A percentile compares a stretch with the other conserved stretches of the same genome.
These are phyloP conservation scores for Tinea pellionella DNA, from an alignment of 2,888 invertebrate species.

Conservation along the genomic window DNA sequence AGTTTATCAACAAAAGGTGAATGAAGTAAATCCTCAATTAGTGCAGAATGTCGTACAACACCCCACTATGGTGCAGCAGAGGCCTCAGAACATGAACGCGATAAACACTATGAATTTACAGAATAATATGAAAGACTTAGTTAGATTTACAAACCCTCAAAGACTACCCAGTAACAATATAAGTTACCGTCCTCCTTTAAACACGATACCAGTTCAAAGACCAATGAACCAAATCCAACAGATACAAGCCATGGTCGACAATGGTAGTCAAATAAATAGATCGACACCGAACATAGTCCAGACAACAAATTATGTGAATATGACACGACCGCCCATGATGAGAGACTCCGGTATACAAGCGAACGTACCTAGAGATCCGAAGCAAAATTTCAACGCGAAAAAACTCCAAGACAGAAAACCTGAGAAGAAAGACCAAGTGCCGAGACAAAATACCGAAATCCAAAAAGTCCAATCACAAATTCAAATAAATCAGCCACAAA, in stretches of 20 bases:
- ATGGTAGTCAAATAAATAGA: background rate
- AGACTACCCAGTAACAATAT: background rate
- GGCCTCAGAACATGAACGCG: background rate
- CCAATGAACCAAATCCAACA: conserved; percentile 2
- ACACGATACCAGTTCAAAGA: background rate
- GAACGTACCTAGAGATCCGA: conserved; percentile 1
- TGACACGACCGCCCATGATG: background rate
- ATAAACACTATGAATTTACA: background rate
- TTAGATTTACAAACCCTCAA: background rate
- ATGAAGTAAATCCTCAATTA: background rate
- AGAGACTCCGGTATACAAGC: conserved; percentile 3
- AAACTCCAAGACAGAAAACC: background rate
- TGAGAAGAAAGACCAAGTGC: background rate
- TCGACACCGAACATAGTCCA: background rate
- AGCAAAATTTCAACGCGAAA: background rate
- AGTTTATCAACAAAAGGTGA: background rate
- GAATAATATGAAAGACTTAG: background rate
- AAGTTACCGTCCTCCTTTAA: background rate
- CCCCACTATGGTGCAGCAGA: background rate
- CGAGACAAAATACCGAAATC: background rate
- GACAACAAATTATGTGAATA: background rate
- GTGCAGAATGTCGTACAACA: background rate
- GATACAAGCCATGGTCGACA: background rate
- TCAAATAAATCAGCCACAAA: background rate
- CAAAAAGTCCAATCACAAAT: background rate